Percentiles rank a stretch among this genome's conserved stretches.
Evolutionary conservation across 2,888 invertebrate species (phyloP).

Genomic region (Malthinus flaveolus): DNA sequence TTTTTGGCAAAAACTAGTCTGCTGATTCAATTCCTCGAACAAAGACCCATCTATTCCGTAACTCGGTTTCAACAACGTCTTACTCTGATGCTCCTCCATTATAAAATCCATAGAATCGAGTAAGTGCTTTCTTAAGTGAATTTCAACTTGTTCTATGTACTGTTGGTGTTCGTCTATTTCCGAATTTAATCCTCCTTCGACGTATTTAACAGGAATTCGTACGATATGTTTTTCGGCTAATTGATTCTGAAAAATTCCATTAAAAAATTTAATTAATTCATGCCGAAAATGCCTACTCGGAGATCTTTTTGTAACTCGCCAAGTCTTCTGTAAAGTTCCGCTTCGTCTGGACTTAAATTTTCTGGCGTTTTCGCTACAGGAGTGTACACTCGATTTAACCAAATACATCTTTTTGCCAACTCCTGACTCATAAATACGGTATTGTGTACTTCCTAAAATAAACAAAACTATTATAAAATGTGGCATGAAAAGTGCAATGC

Average conservation of each 20-base stretch:
- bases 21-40: conserved; percentile 72
- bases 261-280: neutral
- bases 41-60: conserved; percentile 65
- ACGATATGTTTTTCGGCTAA: conserved; percentile 74
- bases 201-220: conserved; percentile 60
- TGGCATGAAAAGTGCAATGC: neutral
- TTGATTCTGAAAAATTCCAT: conserved; percentile 60
- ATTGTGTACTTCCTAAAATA: conserved; percentile 73
- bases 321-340: conserved; percentile 70
- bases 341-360: conserved; percentile 59
- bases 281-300: conserved; percentile 57
- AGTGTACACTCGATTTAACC: conserved; percentile 69
- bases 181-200: conserved; percentile 57
- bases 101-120: conserved; percentile 69
- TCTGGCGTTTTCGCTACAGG: conserved; percentile 62
- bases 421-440: conserved; percentile 80
- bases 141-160: conserved; percentile 66
- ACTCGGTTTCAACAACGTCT: conserved; percentile 61
- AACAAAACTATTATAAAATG: neutral
- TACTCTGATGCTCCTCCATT: conserved; percentile 68
- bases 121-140: conserved; percentile 69
- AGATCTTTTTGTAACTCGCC: conserved; percentile 73
- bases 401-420: conserved; percentile 76
- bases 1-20: conserved; percentile 72
- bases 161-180: conserved; percentile 62